Base-by-base conservation (phyloP, 2,797 vertebrate genomes). In the Natrix natrix region DNA sequence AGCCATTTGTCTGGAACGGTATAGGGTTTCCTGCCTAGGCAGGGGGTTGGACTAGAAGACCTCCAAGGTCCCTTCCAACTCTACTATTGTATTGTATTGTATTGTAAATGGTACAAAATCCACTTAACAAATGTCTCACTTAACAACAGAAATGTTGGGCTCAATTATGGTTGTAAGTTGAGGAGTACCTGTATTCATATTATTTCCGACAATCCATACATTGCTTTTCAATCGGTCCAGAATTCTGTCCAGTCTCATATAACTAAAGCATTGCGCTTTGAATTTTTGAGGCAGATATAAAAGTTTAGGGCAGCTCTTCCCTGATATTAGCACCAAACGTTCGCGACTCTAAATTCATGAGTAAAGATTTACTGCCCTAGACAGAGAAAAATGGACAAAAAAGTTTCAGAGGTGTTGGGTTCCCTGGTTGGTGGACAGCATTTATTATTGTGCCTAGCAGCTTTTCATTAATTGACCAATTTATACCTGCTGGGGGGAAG, bases 401-500 rank as follows among this genome's bases (percentile, higher is more conserved):
- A 83, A 91, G 54, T 32, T 56, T 22, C 60, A 54, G 32, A 59
- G 88, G 10, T 78, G 43, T 78, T 78, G 56, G 63, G 32, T 28
- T 20, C 37, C 90, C 69, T 56, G 11, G 90, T 55, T 83, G 57
- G 63, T 89, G 91, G 90, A 89, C 88, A 69, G 66, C 16, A 22
- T 59, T 69, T 91, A 63, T 91, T 57, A 61, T 66, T 91, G 48
- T 89, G 90, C 86, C 92, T 55, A 93, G 69, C n/a, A 92, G 74
- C 66, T 93, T 87, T 74, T 69, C n/a, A 60, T 7, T 20, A 86
- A 52, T 74, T 1, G 0, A 6, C 88, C 91, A 93, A 90, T 83
- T 94, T 96, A 89, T 1, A 90, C 20, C 37, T 91, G 89, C 55
- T 91, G 88, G n/a, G 48, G 93, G 57, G 90, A 94, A 94, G 55